A percentile compares a stretch with the other conserved stretches of the same genome.
Evolutionary conservation across 1,140 invertebrate species (phyloP).

Genomic region (Macrobrachium rosenbergii): DNA sequence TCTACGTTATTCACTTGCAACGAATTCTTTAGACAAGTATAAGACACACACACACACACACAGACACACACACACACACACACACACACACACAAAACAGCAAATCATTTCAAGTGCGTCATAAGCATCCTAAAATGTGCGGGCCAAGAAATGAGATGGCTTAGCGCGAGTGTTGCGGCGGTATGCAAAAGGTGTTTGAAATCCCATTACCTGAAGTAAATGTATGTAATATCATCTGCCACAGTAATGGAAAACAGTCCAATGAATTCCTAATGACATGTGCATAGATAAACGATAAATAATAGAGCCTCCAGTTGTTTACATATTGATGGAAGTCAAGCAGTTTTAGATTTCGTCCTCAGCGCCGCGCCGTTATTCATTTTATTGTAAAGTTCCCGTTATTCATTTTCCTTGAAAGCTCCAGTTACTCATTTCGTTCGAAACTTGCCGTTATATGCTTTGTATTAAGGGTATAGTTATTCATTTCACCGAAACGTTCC

Average conservation of each 20-base stretch:
- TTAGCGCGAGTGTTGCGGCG: background rate
- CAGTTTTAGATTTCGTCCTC: too few species aligned
- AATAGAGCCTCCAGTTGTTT: slow-evolving; percentile 37
- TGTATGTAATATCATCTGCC: slow-evolving; percentile 58
- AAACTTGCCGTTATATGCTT: background rate
- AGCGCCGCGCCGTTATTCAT: too few species aligned
- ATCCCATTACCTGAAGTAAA: slow-evolving; percentile 58
- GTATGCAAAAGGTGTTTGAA: background rate
- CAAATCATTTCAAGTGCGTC: too few species aligned
- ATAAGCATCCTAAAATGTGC: background rate
- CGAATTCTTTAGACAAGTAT: background rate
- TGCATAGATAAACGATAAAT: slow-evolving; percentile 62
- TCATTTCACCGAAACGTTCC: too few species aligned
- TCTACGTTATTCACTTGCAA: too few species aligned
- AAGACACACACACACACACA: too few species aligned
- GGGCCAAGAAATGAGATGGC: slow-evolving; percentile 6
- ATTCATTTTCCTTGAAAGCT: too few species aligned
- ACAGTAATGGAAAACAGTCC: slow-evolving; percentile 62
- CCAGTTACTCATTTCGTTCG: too few species aligned
- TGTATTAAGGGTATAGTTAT: too few species aligned
- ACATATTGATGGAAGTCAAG: background rate
- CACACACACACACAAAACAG: too few species aligned
- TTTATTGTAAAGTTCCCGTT: background rate
- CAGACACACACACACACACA: too few species aligned
- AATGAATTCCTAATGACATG: slow-evolving; percentile 62